Evolutionary conservation across 2,888 invertebrate species (phyloP).

Genomic region (Rapana venosa): DNA sequence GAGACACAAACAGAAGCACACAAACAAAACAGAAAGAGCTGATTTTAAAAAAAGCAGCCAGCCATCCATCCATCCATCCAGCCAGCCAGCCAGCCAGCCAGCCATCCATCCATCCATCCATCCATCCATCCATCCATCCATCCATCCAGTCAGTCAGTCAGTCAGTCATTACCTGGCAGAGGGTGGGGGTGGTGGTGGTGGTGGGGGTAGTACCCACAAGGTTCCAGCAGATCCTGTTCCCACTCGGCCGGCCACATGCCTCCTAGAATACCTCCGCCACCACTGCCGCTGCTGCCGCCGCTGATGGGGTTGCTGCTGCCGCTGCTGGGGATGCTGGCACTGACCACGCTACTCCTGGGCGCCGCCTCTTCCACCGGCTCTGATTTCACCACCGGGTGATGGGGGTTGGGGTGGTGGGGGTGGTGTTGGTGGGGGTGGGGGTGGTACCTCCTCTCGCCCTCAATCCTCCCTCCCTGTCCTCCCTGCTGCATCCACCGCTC

Average conservation of each 20-base stretch:
- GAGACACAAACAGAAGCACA: no score
- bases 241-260: slow-evolving; percentile 46
- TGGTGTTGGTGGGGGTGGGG: no score
- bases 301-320: not conserved
- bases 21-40: no score
- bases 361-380: not conserved
- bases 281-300: not conserved
- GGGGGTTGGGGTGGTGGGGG: no score
- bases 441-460: no score
- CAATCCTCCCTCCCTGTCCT: not conserved
- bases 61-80: no score
- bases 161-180: not conserved
- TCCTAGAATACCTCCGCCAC: not conserved
- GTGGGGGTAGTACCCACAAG: slow-evolving; percentile 31
- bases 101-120: no score
- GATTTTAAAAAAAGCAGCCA: no score
- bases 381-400: not conserved
- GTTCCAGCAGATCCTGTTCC: slow-evolving; percentile 43
- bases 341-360: not conserved
- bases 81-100: no score
- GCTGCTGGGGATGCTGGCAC: not conserved
- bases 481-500: slow-evolving; percentile 8
- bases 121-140: no score
- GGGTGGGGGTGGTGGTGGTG: not conserved
- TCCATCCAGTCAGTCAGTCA: no score